phyloP scores from a whole-genome alignment of 37 sponge, comb jelly and placozoan species.

The Dysidea cf. avara region DNA sequence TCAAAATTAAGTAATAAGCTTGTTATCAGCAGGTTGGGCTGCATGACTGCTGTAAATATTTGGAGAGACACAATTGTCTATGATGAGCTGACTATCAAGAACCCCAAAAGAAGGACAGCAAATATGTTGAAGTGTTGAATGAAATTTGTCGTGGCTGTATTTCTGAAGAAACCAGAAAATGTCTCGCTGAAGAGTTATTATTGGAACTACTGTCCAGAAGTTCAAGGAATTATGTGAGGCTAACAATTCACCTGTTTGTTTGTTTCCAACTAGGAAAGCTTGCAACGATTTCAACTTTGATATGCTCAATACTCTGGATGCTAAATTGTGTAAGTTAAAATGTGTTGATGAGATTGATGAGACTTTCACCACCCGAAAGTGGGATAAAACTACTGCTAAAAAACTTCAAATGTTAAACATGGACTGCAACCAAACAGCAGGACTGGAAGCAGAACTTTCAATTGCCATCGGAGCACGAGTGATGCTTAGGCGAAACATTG shows the following conservation, averaged over 20 bases:
- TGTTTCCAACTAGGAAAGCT: constrained; percentile 15
- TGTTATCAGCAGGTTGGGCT: neutral
- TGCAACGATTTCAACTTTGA: constrained; percentile 35
- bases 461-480: constrained; percentile 63
- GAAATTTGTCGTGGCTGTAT: constrained; percentile 14
- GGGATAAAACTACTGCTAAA: constrained; percentile 37
- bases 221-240: constrained; percentile 5
- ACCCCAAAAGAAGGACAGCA: constrained; percentile 40
- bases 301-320: constrained; percentile 8
- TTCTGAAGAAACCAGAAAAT: constrained; percentile 2
- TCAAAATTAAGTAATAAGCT: neutral
- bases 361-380: constrained; percentile 31
- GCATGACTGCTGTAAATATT: constrained; percentile 27
- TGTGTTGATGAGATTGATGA: too few species aligned
- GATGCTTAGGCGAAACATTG: constrained; percentile 64
- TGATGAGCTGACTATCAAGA: constrained; percentile 70
- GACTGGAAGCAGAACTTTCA: constrained; percentile 35
- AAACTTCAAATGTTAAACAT: constrained; percentile 53
- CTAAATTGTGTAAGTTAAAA: neutral
- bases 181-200: constrained; percentile 1
- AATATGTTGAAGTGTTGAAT: constrained; percentile 14
- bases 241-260: constrained; percentile 46
- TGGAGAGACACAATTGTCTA: constrained; percentile 28
- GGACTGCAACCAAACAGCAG: constrained; percentile 61
- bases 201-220: constrained; percentile 19